Base-by-base conservation (phyloP, 2,113 vertebrate species). In the Dromaius novaehollandiae region DNA sequence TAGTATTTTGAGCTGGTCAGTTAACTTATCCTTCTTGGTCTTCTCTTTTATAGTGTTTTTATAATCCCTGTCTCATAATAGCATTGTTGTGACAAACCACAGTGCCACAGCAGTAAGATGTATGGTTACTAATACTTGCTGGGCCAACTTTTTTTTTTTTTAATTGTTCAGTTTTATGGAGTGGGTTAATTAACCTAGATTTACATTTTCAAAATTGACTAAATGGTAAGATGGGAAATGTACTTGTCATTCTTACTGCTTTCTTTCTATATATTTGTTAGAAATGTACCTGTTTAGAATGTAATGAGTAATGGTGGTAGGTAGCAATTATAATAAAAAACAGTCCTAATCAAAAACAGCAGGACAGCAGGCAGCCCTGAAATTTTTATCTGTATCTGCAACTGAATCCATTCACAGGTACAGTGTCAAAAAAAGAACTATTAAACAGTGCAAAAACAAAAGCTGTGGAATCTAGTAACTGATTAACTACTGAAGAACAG, bases 381-480 rank as follows among this genome's bases (percentile, higher is more conserved):
- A 93, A 94, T 71, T 66, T 88, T 64, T 95, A 74, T 64, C 87
- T 88, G 61, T 48, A 55, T 63, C 76, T 86, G 79, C 88, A 95
- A 73, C 55, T 81, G 85, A 97, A 85, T 95, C 91, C 87, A 92
- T 95, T 94, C 96, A 96, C 79, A 97, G 87, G 77, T 96, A 97
- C 87, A 96, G 91, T 93, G 91, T 97, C 97, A 96, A 95, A 79
- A 79, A 68, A 94, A 90, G 89, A 97, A 97, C 97, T 97, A 97
- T 91, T 96, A 93, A 97, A 95, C 84, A 96, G 94, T 92, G 80
- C 95, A 87, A 98, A 98, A 98, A 97, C 97, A 98, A 98, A 98
- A 96, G 93, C 96, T 97, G 93, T 92, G 97, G 97, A 97, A 98
- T 97, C 95, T 98, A 91, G 98, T 98, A 98, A 98, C 97, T 98